phyloP scores from a whole-genome alignment of 64 coral and sea anemone genomes.

The Astreopora myriophthalma region DNA sequence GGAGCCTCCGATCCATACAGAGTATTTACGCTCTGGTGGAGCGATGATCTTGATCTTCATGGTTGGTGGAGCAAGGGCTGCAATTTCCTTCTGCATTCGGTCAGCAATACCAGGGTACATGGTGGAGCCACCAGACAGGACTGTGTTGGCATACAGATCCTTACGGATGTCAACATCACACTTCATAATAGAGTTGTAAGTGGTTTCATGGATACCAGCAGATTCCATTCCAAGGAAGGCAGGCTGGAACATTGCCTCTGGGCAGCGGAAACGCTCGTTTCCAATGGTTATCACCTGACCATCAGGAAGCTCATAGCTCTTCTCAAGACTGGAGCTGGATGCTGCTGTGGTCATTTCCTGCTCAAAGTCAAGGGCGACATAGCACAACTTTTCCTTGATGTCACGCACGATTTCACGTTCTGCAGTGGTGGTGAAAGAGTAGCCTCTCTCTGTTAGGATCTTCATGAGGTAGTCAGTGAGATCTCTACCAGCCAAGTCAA shows the following conservation, averaged over 20 bases:
- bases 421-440: conserved; percentile 80
- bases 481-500: conserved; percentile 74
- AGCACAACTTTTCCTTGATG: conserved; percentile 78
- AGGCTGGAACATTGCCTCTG: conserved; percentile 83
- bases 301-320: conserved; percentile 88
- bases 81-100: conserved; percentile 93
- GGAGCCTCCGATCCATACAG: conserved; percentile 90
- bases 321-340: conserved; percentile 86
- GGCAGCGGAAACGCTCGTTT: conserved; percentile 86
- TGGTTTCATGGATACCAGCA: conserved; percentile 90
- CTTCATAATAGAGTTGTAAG: conserved; percentile 93
- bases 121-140: conserved; percentile 84
- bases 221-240: conserved; percentile 88
- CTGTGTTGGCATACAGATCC: conserved; percentile 86
- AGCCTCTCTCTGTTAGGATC: conserved; percentile 73
- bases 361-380: conserved; percentile 84
- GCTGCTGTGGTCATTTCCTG: conserved; percentile 72
- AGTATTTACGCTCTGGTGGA: conserved; percentile 90
- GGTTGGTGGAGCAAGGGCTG: conserved; percentile 81
- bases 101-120: conserved; percentile 92
- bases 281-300: conserved; percentile 91
- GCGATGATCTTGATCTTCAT: conserved; percentile 96
- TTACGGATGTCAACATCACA: conserved; percentile 92
- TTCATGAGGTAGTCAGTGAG: conserved; percentile 79
- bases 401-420: conserved; percentile 78